Evolutionary conservation across 2,888 invertebrate species (phyloP), one percentile per base, ranked within the genome.

Genomic region (Oegoconia quadripuncta): DNA sequence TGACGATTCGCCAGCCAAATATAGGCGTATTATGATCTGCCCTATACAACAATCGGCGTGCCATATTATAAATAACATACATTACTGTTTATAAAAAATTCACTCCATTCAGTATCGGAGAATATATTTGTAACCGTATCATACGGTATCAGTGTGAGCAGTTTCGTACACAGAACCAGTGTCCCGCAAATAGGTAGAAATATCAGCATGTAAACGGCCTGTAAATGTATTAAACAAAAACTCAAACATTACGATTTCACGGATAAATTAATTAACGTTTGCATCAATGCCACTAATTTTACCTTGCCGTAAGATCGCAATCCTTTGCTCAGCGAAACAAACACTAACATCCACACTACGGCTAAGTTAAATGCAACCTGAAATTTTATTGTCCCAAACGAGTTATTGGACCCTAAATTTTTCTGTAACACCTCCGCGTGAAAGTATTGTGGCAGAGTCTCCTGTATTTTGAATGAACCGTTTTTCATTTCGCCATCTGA

Each of bases 341-440:
- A 97, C 4, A 96, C 93, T 33, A 95, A 92, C 90, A 95, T 93
- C 97, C 97, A 97, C 14, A 96, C 93, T 3, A 97, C 93, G 0
- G 95, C 95, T 70, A 97, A 84, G 74, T 96, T 96, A 78, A 97
- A 96, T 2, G 96, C 95, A 47, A 96, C 91, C 88, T 97, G 95
- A 77, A 96, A 96, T 74, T 94, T 94, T 41, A 95, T 90, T 5
- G 89, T 90, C 16, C 93, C 92, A 38, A 90, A 74, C 32, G 59
- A 80, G 52, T 45, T 78, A 59, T 58, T 66, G 31, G 67, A 64
- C 26, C 52, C 83, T 46, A 57, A 64, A 52, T 64, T 89, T 43
- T 75, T 69, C 50, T 95, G 94, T 36, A 96, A 79, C n/a, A 96
- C 96, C 33, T 94, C 92, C 6, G 93, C 93, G 72, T 93, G 95